phyloP scores from a whole-genome alignment of 1,140 invertebrate species.

The Paraescarpia echinospica region DNA sequence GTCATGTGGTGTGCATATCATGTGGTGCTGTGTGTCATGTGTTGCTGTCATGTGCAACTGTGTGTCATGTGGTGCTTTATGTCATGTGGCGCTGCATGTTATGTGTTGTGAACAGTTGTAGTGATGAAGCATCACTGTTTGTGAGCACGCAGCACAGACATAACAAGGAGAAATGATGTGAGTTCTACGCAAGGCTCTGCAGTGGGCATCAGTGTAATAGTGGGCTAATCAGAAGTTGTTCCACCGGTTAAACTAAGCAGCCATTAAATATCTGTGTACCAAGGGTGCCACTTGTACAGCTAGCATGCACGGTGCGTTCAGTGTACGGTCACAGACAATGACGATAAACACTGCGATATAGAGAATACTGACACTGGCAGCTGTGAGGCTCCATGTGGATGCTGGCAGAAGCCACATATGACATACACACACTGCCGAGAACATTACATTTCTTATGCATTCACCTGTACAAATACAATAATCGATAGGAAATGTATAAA shows the following conservation, averaged over 20 bases:
- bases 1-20: background rate
- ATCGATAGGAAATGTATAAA: background rate
- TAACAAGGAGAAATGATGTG: background rate
- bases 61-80: background rate
- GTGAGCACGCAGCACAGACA: background rate
- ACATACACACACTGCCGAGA: background rate
- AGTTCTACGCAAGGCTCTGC: background rate
- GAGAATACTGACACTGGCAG: too few relatives aligned
- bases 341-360: slow-evolving; percentile 5
- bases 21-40: background rate
- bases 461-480: background rate
- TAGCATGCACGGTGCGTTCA: background rate
- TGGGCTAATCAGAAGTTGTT: background rate
- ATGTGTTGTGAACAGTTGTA: background rate
- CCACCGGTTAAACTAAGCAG: background rate
- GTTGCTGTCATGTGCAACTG: background rate
- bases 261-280: background rate
- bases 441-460: background rate
- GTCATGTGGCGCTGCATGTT: background rate
- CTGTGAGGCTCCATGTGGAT: background rate
- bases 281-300: background rate
- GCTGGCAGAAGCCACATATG: background rate
- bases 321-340: background rate
- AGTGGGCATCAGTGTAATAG: background rate
- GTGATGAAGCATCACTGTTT: background rate